Percentiles rank a stretch among this genome's conserved stretches.
Conservation (phyloP, 2,888 invertebrate species). For the Platycnemis pennipes region DNA sequence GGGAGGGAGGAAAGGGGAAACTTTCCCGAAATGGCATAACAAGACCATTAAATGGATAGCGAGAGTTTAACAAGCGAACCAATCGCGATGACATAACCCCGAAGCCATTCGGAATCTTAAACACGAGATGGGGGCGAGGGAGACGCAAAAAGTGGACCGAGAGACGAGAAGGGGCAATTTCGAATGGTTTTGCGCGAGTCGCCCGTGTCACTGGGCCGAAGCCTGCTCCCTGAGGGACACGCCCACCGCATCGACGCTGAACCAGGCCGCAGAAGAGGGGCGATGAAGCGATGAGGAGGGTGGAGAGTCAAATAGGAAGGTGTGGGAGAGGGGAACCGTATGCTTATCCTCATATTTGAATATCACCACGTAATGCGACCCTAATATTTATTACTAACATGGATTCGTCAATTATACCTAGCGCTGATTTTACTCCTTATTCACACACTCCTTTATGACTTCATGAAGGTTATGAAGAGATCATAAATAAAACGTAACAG, state of each 20-base stretch:
- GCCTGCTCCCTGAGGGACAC: neutral
- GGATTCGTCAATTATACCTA: no score
- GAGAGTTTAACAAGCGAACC: neutral
- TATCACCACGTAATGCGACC: no score
- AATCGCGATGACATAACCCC: neutral
- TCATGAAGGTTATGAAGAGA: no score
- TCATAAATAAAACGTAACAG: no score
- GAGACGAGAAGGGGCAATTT: neutral
- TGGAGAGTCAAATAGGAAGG: no score
- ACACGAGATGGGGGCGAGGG: neutral
- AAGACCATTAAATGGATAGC: neutral
- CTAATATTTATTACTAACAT: no score
- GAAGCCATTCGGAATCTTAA: conserved; percentile 1
- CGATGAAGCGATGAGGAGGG: neutral
- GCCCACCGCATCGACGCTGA: neutral
- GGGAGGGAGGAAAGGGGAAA: neutral
- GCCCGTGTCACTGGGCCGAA: neutral
- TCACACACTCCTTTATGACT: no score
- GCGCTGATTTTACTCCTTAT: no score
- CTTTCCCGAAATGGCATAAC: neutral
- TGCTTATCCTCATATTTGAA: no score
- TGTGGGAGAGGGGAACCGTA: no score
- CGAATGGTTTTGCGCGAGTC: conserved; percentile 10
- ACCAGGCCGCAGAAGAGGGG: neutral
- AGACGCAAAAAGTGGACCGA: neutral